Evolutionary conservation across 2,888 invertebrate genomes (phyloP), one percentile per base, ranked within the genome.

Genomic region (Molorchus minor): DNA sequence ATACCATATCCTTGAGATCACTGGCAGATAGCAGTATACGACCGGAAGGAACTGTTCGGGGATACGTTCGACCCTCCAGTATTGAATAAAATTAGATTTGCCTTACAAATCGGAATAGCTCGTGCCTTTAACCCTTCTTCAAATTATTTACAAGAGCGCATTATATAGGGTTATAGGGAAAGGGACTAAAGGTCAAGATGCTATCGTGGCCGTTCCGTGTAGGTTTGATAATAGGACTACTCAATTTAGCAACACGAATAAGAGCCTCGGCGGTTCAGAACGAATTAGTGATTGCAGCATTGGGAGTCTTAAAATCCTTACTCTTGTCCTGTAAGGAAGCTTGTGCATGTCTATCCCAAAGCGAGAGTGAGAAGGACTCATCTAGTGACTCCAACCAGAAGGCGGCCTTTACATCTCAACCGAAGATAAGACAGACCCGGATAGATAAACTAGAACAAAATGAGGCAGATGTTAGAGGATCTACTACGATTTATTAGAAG

Each of bases 131-230:
- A n/a, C n/a, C n/a, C n/a, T n/a, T n/a, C n/a, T n/a, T n/a, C n/a
- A n/a, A n/a, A n/a, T n/a, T n/a, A n/a, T n/a, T n/a, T n/a, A n/a
- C n/a, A n/a, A n/a, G n/a, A n/a, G n/a, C n/a, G n/a, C n/a, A n/a
- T n/a, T n/a, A n/a, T n/a, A 44, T 61, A 56, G 36, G 52, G 43
- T 3, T 71, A 56, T 51, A 38, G 62, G 16, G 60, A 68, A 44
- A 64, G n/a, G n/a, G n/a, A n/a, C n/a, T 59, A 15, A 71, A 71
- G 43, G 25, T 65, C 1, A 63, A 60, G 17, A 55, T 71, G 33
- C 44, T 72, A 16, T 43, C 58, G 8, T 71, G 70, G 70, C 62
- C 67, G 7, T 51, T 72, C 16, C 68, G 68, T 36, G 36, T 62
- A 19, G 67, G 63, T 3, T 56, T 68, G 0, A 66, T 68, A 13